Evolutionary conservation across 2,888 invertebrate genomes (phyloP).

Genomic region (Acrobeloides nanus): DNA sequence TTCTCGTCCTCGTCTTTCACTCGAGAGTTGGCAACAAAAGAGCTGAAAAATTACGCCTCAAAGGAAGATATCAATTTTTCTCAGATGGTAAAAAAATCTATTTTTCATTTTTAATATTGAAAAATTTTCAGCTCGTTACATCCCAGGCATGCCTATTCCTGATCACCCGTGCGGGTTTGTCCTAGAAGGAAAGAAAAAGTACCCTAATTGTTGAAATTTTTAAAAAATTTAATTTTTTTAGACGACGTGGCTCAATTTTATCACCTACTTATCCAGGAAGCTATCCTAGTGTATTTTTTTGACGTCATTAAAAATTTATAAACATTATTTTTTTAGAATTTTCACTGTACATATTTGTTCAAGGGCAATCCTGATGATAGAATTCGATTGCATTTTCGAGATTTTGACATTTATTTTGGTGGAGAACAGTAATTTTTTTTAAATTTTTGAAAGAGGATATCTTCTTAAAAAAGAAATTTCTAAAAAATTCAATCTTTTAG

Average conservation of each 20-base stretch:
- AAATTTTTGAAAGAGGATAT: neutral
- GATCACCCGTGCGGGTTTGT: slow-evolving; percentile 34
- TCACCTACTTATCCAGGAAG: slow-evolving; percentile 98
- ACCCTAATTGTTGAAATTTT: neutral
- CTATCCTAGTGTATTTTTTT: slow-evolving; percentile 65
- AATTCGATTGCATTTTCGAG: slow-evolving; percentile 87
- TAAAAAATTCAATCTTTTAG: no score
- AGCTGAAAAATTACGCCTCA: slow-evolving; percentile 47
- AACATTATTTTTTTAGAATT: slow-evolving; percentile 33
- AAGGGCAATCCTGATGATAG: slow-evolving; percentile 80
- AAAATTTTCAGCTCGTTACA: slow-evolving; percentile 41
- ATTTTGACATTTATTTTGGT: slow-evolving; percentile 96
- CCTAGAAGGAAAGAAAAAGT: slow-evolving; percentile 34
- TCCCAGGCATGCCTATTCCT: slow-evolving; percentile 34
- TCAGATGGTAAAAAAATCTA: slow-evolving; percentile 51
- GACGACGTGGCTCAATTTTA: slow-evolving; percentile 71
- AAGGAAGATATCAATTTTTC: slow-evolving; percentile 56
- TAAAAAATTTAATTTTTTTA: slow-evolving; percentile 12
- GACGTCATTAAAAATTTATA: no score
- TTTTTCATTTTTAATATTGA: neutral
- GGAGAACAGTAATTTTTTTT: slow-evolving; percentile 76
- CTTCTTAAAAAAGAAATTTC: no score
- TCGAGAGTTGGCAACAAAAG: slow-evolving; percentile 51
- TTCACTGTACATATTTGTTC: slow-evolving; percentile 64
- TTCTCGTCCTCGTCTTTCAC: slow-evolving; percentile 57